Evolutionary conservation across 23 tunicate species (phyloP).

Genomic region (Clavelina lepadiformis): DNA sequence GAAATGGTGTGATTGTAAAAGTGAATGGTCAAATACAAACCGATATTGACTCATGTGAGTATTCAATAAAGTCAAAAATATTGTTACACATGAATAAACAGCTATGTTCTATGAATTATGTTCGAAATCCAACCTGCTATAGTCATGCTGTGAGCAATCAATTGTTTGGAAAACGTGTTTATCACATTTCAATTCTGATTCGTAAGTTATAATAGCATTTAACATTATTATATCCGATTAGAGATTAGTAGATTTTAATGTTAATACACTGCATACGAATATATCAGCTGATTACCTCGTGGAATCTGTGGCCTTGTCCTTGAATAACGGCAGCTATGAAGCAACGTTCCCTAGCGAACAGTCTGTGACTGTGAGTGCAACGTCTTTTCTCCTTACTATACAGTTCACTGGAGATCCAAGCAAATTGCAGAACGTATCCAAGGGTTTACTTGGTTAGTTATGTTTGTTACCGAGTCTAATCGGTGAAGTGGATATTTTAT

Average conservation of each 20-base stretch:
- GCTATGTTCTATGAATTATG: too few relatives aligned
- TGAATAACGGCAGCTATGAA: conserved; percentile 4
- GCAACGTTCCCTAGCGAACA: conserved; percentile 19
- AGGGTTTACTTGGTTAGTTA: conserved; percentile 24
- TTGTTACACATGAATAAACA: too few relatives aligned
- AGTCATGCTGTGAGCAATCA: too few relatives aligned
- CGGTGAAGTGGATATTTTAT: too few relatives aligned
- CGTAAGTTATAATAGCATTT: too few relatives aligned
- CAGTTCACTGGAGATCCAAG: conserved; percentile 10
- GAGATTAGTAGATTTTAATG: too few relatives aligned
- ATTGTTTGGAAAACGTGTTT: too few relatives aligned
- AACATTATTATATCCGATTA: too few relatives aligned
- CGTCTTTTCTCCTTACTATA: conserved; percentile 2
- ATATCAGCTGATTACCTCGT: neutral
- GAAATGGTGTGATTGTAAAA: conserved; percentile 21
- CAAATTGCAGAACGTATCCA: neutral
- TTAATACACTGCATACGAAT: too few relatives aligned
- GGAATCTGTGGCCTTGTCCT: conserved; percentile 13
- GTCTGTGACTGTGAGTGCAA: neutral
- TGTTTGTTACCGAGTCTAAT: too few relatives aligned
- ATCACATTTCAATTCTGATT: too few relatives aligned
- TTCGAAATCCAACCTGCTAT: too few relatives aligned
- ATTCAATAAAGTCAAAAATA: neutral
- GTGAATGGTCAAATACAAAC: conserved; percentile 5
- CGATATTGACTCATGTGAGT: neutral